These are phyloP conservation scores for Campoplex nolae DNA, from an alignment of 2,888 invertebrate species.

Conservation along the genomic window DNA sequence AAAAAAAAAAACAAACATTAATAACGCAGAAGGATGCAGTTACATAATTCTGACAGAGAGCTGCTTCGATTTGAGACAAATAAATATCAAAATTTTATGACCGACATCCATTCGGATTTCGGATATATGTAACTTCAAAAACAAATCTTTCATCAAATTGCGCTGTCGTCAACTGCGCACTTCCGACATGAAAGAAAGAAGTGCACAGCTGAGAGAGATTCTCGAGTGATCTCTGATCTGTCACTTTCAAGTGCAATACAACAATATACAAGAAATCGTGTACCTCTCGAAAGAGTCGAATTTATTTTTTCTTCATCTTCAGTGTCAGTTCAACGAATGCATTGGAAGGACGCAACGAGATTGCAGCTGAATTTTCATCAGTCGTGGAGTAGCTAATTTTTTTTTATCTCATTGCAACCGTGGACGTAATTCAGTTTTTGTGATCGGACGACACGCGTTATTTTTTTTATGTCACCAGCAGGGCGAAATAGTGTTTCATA, in stretches of 20 bases:
- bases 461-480: not conserved
- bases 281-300: too few species aligned
- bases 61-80: too few species aligned
- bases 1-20: too few species aligned
- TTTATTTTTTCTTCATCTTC: not conserved
- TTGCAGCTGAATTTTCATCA: not conserved
- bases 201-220: slow-evolving; percentile 28
- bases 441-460: not conserved
- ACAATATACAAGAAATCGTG: slow-evolving; percentile 7
- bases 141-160: not conserved
- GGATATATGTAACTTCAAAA: too few species aligned
- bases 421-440: not conserved
- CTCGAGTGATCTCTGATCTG: slow-evolving; percentile 3
- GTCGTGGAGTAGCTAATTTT: not conserved
- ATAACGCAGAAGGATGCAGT: too few species aligned
- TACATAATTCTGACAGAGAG: too few species aligned
- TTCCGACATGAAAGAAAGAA: not conserved
- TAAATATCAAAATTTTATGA: too few species aligned
- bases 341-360: not conserved
- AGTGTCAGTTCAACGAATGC: not conserved
- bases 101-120: too few species aligned
- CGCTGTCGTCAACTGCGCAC: slow-evolving; percentile 34
- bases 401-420: not conserved
- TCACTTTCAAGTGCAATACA: slow-evolving; percentile 26
- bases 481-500: not conserved